Conservation (phyloP, 2,797 vertebrate genomes). For the Bradypus variegatus region DNA sequence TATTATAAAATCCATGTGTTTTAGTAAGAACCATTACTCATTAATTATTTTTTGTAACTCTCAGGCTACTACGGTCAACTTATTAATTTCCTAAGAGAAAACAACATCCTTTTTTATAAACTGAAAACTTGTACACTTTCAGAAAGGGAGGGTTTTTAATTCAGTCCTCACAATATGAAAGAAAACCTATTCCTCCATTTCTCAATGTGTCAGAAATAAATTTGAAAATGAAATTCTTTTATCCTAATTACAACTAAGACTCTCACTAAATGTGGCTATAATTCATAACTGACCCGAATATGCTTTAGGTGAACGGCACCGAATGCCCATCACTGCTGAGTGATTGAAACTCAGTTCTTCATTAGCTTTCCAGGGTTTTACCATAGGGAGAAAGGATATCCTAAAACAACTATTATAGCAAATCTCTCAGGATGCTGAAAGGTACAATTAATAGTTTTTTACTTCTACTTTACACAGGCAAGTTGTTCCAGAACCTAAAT, state of each 20-base stretch:
- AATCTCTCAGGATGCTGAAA: not conserved
- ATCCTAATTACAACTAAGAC: conserved; percentile 14
- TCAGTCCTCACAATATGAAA: conserved; percentile 17
- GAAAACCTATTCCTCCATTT: conserved; percentile 32
- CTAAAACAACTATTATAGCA: not conserved
- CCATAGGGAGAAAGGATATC: not conserved
- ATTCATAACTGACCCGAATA: not conserved
- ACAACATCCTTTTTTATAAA: conserved; percentile 29
- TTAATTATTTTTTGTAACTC: conserved; percentile 32
- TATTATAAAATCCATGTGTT: conserved; percentile 20
- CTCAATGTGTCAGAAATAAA: conserved; percentile 40
- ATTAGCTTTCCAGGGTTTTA: not conserved
- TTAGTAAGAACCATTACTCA: not conserved
- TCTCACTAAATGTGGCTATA: not conserved
- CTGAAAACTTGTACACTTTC: not conserved
- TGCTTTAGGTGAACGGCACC: not conserved
- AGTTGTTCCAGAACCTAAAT: not conserved
- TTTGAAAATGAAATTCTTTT: conserved; percentile 34
- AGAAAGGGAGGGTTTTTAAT: not conserved
- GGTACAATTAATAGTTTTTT: not conserved
- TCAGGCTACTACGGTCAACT: conserved; percentile 2
- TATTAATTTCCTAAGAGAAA: conserved; percentile 38
- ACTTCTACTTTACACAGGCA: not conserved
- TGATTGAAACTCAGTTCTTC: not conserved
- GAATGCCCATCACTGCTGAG: not conserved